Conservation (phyloP, 2,888 invertebrate genomes). For the Brachycybe producta region DNA sequence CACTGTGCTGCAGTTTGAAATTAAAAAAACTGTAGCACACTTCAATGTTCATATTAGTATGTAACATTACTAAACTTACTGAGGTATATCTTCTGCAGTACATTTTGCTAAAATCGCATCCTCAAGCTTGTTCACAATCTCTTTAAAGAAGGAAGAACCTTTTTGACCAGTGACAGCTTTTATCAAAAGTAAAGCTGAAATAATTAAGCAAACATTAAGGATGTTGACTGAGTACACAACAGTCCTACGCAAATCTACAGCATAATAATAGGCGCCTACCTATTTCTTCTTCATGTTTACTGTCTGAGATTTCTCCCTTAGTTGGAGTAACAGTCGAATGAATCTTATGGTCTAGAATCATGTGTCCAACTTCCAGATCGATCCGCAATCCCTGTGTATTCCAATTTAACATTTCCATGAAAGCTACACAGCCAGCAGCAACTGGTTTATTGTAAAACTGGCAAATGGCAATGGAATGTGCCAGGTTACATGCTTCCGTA, state of each 20-base stretch:
- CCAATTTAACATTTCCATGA: slow-evolving; percentile 13
- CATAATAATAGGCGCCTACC: background rate
- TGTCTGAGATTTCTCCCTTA: background rate
- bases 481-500: background rate
- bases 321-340: background rate
- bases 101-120: background rate
- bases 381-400: slow-evolving; percentile 8
- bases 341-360: background rate
- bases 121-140: background rate
- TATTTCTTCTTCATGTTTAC: background rate
- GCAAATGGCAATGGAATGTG: slow-evolving; percentile 4
- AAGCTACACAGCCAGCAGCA: slow-evolving; percentile 7
- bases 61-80: too few species aligned
- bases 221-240: background rate
- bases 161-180: background rate
- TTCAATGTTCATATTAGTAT: too few species aligned
- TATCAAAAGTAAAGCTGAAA: background rate
- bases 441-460: background rate
- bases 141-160: background rate
- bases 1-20: too few species aligned
- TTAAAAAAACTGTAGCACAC: too few species aligned
- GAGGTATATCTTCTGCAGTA: background rate
- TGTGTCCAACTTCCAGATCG: slow-evolving; percentile 6
- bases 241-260: background rate
- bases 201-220: background rate